Percentiles rank a stretch among this genome's conserved stretches.
phyloP scores from a whole-genome alignment of 2,797 vertebrate species.

The Clarias pachynema region DNA sequence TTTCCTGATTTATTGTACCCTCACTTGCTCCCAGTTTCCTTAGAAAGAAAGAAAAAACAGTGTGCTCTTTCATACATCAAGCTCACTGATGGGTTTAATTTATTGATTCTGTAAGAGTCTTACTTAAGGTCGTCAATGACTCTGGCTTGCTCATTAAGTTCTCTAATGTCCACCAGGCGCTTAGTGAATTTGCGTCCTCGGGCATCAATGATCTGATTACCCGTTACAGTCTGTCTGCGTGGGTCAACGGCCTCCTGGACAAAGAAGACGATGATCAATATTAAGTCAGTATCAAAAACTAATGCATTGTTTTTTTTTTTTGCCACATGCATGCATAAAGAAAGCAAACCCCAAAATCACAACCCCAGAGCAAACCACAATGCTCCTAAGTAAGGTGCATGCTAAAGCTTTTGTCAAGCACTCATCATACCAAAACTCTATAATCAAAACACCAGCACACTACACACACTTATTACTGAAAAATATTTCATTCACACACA shows the following conservation, averaged over 20 bases:
- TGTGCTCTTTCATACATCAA: neutral
- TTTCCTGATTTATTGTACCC: constrained; percentile 98
- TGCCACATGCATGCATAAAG: constrained; percentile 20
- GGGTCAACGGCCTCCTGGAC: constrained; percentile 87
- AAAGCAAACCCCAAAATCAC: constrained; percentile 26
- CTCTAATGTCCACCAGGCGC: constrained; percentile 93
- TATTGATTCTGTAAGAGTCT: constrained; percentile 25
- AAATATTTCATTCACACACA: constrained; percentile 23
- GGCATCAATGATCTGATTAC: constrained; percentile 82
- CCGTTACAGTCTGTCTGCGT: constrained; percentile 78
- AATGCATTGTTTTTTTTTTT: neutral
- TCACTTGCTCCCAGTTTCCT: constrained; percentile 98
- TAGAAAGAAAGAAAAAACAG: neutral
- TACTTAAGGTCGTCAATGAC: constrained; percentile 99
- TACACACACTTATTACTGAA: constrained; percentile 52
- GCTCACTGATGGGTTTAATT: neutral
- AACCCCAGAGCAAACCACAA: constrained; percentile 15
- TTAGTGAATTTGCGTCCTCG: constrained; percentile 91
- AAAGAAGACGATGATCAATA: neutral
- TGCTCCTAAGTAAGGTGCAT: constrained; percentile 26
- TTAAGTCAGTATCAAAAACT: neutral
- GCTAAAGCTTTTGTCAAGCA: constrained; percentile 19
- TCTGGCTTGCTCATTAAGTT: constrained; percentile 97
- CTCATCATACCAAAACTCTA: constrained; percentile 30
- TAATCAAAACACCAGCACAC: constrained; percentile 48